Base-by-base conservation (phyloP, 2,797 vertebrate genomes). In the Myotis vivesi region DNA sequence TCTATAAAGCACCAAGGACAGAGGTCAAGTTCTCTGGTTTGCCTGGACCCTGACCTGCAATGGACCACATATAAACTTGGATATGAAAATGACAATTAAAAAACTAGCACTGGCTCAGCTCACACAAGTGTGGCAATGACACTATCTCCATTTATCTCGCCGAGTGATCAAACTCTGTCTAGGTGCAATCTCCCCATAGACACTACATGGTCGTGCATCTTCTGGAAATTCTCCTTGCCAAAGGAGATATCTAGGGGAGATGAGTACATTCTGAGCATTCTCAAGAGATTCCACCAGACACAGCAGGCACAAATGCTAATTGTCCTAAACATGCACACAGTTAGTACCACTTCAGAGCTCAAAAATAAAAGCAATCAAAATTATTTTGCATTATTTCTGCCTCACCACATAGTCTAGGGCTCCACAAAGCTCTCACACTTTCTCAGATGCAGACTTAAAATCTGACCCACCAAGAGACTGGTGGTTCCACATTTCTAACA, bases 141-240 rank as follows among this genome's bases (percentile, higher is more conserved):
- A 55, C 28, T 5, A 25, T 51, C 22, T 87, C 59, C n/a, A 71
- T 46, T 76, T 83, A 51, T 38, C 75, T 94, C 44, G 7, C 64
- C 8, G 0, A 89, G 49, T 57, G 49, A 38, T 51, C n/a, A 59
- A 49, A 83, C 23, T 86, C 38, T 51, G 8, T 72, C 68, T 41
- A 66, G 19, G 49, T 22, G 6, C 41, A 33, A 28, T 41, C 33
- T 89, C 16, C 55, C 57, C 77, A 15, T 66, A 75, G 92, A 57
- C 2, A 68, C n/a, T 49, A 9, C 17, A 17, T 2, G n/a, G 8
- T 28, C 33, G 16, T 10, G 9, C 28, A 94, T 87, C 49, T 92
- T 91, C 66, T 41, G 73, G 68, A 89, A 90, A 59, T 80, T 91
- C 25, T 81, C 53, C 89, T 89, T 53, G 28, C 81, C 72, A 19